Percentiles rank a stretch among this genome's conserved stretches.
Evolutionary conservation across 2,888 invertebrate species (phyloP).

Genomic region (Aplocera efformata): DNA sequence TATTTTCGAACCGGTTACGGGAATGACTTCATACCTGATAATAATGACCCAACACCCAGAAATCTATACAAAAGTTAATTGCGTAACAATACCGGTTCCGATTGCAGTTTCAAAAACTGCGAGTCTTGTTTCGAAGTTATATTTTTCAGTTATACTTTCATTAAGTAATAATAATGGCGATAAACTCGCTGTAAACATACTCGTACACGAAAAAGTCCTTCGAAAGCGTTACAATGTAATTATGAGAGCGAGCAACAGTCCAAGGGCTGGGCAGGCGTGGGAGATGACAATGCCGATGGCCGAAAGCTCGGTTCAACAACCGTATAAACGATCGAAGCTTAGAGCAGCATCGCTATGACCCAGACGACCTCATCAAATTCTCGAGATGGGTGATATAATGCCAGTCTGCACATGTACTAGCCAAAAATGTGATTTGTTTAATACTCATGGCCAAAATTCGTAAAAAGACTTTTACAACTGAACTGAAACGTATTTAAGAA

Average conservation of each 20-base stretch:
- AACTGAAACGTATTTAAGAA: too few relatives aligned
- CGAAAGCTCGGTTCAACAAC: conserved; percentile 61
- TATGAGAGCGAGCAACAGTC: conserved; percentile 32
- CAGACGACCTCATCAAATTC: conserved; percentile 24
- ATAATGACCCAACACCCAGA: conserved; percentile 36
- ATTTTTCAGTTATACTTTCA: too few relatives aligned
- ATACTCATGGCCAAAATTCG: background rate
- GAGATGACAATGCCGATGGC: conserved; percentile 45
- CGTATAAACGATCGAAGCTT: conserved; percentile 39
- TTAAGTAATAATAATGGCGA: too few relatives aligned
- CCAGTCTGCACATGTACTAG: conserved; percentile 18
- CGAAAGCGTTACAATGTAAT: conserved; percentile 4
- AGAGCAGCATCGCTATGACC: conserved; percentile 24
- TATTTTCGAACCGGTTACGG: conserved; percentile 53
- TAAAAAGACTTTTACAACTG: too few relatives aligned
- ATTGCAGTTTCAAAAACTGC: background rate
- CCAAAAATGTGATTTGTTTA: conserved; percentile 2
- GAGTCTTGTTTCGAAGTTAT: too few relatives aligned
- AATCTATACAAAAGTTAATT: conserved; percentile 17
- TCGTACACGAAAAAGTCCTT: background rate
- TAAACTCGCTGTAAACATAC: too few relatives aligned
- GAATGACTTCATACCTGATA: conserved; percentile 65
- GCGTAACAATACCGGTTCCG: conserved; percentile 14
- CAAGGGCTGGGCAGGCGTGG: conserved; percentile 51
- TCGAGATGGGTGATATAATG: conserved; percentile 18